phyloP scores from a whole-genome alignment of 2,888 invertebrate species.

The Rhingia campestris region DNA sequence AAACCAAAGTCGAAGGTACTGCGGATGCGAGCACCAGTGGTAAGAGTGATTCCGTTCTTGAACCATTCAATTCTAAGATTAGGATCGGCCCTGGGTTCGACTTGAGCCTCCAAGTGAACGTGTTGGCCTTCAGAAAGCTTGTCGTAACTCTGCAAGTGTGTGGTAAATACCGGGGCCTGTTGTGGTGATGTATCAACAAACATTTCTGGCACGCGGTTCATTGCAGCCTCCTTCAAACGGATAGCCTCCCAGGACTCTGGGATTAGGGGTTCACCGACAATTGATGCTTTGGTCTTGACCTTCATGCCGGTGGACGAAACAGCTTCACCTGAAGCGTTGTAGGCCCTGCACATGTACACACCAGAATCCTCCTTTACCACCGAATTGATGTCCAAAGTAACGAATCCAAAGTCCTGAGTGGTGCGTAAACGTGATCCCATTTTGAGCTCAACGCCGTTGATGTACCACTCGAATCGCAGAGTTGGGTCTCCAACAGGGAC shows the following conservation, averaged over 20 bases:
- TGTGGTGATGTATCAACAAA: conserved; percentile 92
- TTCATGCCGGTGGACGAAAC: conserved; percentile 95
- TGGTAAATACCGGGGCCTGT: conserved; percentile 97
- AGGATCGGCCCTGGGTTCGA: conserved; percentile 94
- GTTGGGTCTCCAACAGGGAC: conserved; percentile 97
- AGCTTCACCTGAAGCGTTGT: conserved; percentile 96
- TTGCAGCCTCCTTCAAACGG: conserved; percentile 94
- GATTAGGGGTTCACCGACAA: conserved; percentile 92
- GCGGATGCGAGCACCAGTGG: conserved; percentile 93
- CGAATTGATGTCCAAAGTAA: conserved; percentile 94
- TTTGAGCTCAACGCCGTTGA: conserved; percentile 95
- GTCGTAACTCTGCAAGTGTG: conserved; percentile 93
- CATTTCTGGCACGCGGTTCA: conserved; percentile 94
- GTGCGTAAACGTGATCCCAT: conserved; percentile 96
- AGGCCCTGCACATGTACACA: conserved; percentile 96
- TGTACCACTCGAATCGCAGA: conserved; percentile 96
- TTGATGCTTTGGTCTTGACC: conserved; percentile 91
- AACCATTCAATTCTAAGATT: conserved; percentile 95
- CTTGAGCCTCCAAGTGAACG: conserved; percentile 93
- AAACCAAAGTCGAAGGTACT: conserved; percentile 98
- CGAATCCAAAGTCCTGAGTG: conserved; percentile 96
- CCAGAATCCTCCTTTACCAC: conserved; percentile 95
- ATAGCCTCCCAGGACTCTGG: conserved; percentile 97
- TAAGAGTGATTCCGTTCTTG: conserved; percentile 93
- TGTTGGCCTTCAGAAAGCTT: conserved; percentile 93